Percentiles rank a stretch among this genome's conserved stretches.
Conservation (phyloP, 2,113 vertebrate genomes). For the Procavia capensis region DNA sequence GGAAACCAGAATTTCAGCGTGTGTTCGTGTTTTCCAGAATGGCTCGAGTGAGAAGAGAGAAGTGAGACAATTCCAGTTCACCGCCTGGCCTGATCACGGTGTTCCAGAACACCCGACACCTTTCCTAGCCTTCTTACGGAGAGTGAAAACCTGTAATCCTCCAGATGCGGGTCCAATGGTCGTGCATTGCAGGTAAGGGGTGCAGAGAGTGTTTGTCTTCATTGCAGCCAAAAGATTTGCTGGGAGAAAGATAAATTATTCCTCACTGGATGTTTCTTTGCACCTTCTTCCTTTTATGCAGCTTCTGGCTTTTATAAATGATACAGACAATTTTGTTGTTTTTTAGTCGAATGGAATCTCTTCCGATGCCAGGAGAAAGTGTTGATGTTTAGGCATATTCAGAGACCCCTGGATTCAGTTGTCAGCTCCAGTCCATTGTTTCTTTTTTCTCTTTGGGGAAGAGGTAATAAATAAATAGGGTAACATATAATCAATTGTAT, state of each 20-base stretch:
- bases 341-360: not conserved
- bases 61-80: slow-evolving; percentile 99
- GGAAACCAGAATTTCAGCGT: slow-evolving; percentile 45
- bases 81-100: slow-evolving; percentile 99
- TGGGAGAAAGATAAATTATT: not conserved
- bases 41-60: slow-evolving; percentile 99
- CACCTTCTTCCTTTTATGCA: not conserved
- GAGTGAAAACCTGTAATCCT: slow-evolving; percentile 98
- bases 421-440: not conserved
- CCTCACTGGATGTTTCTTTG: not conserved
- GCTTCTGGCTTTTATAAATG: not conserved
- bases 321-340: not conserved
- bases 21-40: slow-evolving; percentile 88
- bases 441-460: not conserved
- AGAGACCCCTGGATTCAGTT: not conserved
- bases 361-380: not conserved
- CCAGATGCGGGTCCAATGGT: slow-evolving; percentile 99
- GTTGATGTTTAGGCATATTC: not conserved
- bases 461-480: not conserved
- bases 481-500: not conserved
- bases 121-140: slow-evolving; percentile 96
- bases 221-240: not conserved
- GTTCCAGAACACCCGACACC: slow-evolving; percentile 99
- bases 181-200: slow-evolving; percentile 97
- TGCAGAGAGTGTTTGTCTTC: not conserved